Conservation (phyloP, 2,797 vertebrate genomes). For the Pteropus rufus region DNA sequence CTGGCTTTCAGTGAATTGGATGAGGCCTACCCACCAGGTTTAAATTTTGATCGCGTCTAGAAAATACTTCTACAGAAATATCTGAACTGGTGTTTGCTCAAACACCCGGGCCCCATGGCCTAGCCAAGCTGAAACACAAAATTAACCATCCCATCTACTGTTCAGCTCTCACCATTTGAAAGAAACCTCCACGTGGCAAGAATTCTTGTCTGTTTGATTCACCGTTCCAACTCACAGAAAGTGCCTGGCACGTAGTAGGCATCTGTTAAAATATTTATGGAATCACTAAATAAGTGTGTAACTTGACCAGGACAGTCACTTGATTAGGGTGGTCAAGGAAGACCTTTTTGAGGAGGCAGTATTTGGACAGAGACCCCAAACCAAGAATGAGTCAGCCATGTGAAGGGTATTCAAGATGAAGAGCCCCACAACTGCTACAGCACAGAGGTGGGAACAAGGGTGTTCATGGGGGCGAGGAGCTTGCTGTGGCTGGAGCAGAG, state of each 20-base stretch:
- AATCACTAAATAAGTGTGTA: not conserved
- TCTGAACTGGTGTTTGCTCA: not conserved
- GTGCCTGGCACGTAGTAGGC: not conserved
- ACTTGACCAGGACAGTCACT: not conserved
- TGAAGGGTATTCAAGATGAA: fast-evolving
- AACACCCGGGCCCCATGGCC: no score
- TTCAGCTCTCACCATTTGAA: not conserved
- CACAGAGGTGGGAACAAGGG: fast-evolving
- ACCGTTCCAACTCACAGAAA: fast-evolving
- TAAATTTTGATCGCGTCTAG: not conserved
- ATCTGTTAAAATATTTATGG: no score
- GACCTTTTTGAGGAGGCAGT: not conserved
- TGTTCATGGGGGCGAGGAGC: not conserved
- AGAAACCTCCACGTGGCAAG: not conserved
- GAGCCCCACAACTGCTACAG: not conserved
- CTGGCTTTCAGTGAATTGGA: not conserved
- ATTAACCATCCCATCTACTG: not conserved
- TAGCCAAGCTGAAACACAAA: not conserved
- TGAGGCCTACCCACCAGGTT: not conserved
- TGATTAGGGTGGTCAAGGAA: not conserved
- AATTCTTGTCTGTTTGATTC: not conserved
- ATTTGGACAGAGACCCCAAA: not conserved
- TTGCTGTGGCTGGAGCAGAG: not conserved
- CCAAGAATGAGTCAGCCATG: not conserved
- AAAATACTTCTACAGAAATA: not conserved